Evolutionary conservation across 2,797 vertebrate genomes (phyloP).

Genomic region (Benthosema pterotum): DNA sequence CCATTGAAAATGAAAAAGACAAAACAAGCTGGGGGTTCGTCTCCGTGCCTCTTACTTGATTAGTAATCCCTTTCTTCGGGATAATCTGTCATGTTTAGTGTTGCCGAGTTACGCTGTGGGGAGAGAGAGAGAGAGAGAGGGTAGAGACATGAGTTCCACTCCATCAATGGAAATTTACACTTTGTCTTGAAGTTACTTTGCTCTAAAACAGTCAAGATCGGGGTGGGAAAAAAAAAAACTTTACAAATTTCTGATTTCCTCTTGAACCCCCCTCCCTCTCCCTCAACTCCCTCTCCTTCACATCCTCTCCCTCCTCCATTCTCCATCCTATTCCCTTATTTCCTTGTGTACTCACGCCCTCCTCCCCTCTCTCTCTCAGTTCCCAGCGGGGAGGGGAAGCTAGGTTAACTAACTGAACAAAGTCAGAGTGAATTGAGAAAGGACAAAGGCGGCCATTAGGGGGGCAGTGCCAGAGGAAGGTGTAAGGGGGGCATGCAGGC

Average conservation of each 20-base stretch:
- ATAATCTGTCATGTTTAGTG: slow-evolving; percentile 72
- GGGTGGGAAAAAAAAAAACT: slow-evolving; percentile 5
- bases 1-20: slow-evolving; percentile 59
- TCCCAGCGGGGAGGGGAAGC: slow-evolving; percentile 90
- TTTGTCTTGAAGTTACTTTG: slow-evolving; percentile 18
- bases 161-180: slow-evolving; percentile 23
- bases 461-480: slow-evolving; percentile 85
- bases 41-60: slow-evolving; percentile 59
- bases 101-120: slow-evolving; percentile 40
- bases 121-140: slow-evolving; percentile 7
- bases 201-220: slow-evolving; percentile 5
- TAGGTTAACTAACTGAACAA: slow-evolving; percentile 93
- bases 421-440: slow-evolving; percentile 87
- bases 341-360: slow-evolving; percentile 25
- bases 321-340: slow-evolving; percentile 41
- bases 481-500: slow-evolving; percentile 79
- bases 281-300: slow-evolving; percentile 37
- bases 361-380: slow-evolving; percentile 31
- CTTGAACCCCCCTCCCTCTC: slow-evolving; percentile 30
- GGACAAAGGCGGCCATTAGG: slow-evolving; percentile 82
- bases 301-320: slow-evolving; percentile 21
- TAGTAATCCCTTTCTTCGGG: slow-evolving; percentile 69
- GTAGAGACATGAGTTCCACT: slow-evolving; percentile 27
- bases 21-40: slow-evolving; percentile 65
- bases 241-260: slow-evolving; percentile 38